Evolutionary conservation across 2,797 vertebrate species (phyloP), one percentile per base, ranked within the genome.

Genomic region (Zenarchopterus dispar): DNA sequence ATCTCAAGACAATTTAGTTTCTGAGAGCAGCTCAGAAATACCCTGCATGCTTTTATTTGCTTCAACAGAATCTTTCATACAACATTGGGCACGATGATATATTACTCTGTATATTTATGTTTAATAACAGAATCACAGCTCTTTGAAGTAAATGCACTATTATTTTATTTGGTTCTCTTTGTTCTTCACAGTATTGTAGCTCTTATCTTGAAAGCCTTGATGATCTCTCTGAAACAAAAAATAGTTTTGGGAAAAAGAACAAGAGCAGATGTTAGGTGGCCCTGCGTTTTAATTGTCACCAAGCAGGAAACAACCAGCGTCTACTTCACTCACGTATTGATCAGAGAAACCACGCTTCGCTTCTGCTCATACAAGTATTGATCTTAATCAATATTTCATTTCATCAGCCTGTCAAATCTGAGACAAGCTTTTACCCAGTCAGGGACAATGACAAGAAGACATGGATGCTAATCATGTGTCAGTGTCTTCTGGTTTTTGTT

Each of bases 321-420:
- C 55, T 58, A 46, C 63, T 56, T 81, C 62, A 16, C 71, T 83
- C 67, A 58, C 21, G 18, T 82, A 93, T 89, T 64, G 84, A 88
- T 84, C 78, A 81, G 47, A 64, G 51, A 39, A 61, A 67, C 72
- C 66, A 69, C 67, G 70, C 70, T 82, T 81, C 75, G 68, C 64
- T 68, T 73, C 45, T 75, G 65, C 64, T 78, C 55, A 73, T 76
- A 68, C 75, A 55, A 16, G 46, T 60, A 84, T 84, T 67, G 75
- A 81, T 82, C 67, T 51, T 33, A 45, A 88, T 92, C 91, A 89
- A 91, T 93, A 86, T 82, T 91, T 90, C 77, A 91, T 91, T 89
- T 89, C 74, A 89, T 88, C 86, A 86, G 76, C 69, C 57, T 78
- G 85, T 89, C 83, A 75, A 68, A 50, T 70, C 45, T 58, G 45